Evolutionary conservation across 2,888 invertebrate species (phyloP), one percentile per base, ranked within the genome.

Genomic region (Chirona hameri): DNA sequence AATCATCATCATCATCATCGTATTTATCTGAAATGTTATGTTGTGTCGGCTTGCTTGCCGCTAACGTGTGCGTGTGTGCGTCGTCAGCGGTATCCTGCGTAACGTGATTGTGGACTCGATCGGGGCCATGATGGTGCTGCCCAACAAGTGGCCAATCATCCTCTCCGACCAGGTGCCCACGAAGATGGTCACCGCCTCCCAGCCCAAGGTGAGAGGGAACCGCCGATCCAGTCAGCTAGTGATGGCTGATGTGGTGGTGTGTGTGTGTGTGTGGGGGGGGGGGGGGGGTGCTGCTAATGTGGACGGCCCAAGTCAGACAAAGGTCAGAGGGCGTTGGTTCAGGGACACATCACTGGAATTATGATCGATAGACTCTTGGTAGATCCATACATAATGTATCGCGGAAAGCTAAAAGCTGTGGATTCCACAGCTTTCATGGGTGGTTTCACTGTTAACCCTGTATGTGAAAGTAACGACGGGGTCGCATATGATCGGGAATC

Each of bases 61-160:
- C 39, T 39, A 39, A 39, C 39, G 39, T 39, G 39, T 39, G 39
- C 39, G 39, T 39, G 39, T 39, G 4, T 39, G 39, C 39, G 2
- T 39, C 86, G 87, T 83, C 88, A 98, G 97, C 89, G 98, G 98
- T 88, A 91, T 97, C 85, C 89, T 98, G 85, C 91, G 96, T 72
- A 92, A 93, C 83, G 94, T 96, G 85, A 95, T 98, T 84, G 91
- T 94, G 24, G 97, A 97, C 88, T 96, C 98, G 89, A 93, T 99
- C 79, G 94, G 95, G 24, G 92, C 92, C 82, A 92, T 97, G 90
- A 95, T 97, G 93, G 99, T 99, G 48, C 89, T 99, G 85, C 99
- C 99, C 0, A 99, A 99, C 89, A 97, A 98, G 88, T 91, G 98
- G 87, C 94, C 95, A 0, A 93, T 99, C 84, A 94, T 95, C 83